These are phyloP conservation scores for Sceliomorpha sp. DNA, from an alignment of 2,888 invertebrate species.

Conservation along the genomic window DNA sequence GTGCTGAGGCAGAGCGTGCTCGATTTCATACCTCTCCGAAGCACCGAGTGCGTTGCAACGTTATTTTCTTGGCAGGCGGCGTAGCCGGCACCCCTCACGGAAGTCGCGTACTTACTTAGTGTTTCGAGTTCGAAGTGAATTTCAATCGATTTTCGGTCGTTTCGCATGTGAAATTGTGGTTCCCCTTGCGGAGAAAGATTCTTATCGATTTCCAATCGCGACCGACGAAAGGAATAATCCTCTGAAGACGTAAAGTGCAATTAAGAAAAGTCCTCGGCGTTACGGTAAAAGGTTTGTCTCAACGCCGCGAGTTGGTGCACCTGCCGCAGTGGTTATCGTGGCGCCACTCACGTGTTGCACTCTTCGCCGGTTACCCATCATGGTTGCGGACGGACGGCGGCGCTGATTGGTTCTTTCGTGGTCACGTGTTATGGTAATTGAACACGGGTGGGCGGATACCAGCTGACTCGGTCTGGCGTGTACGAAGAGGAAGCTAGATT, in stretches of 20 bases:
- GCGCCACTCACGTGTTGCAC: constrained; percentile 79
- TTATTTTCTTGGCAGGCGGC: not conserved
- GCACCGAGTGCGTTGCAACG: constrained; percentile 12
- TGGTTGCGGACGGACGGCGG: constrained; percentile 82
- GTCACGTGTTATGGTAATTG: constrained; percentile 86
- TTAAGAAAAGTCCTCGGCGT: not conserved
- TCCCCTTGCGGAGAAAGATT: not conserved
- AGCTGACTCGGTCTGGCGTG: constrained; percentile 64
- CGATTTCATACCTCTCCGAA: constrained; percentile 13
- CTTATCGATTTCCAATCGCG: not conserved
- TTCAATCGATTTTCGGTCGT: constrained; percentile 1
- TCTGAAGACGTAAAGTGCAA: no score
- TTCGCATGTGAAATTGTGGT: not conserved
- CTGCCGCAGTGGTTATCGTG: constrained; percentile 74
- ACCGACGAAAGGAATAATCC: no score
- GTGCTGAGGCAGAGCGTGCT: constrained; percentile 71
- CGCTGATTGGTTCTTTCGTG: constrained; percentile 76
- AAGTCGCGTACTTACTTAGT: not conserved
- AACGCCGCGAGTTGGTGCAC: constrained; percentile 71
- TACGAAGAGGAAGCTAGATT: constrained; percentile 49
- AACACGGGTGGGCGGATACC: constrained; percentile 83
- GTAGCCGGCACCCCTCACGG: no score
- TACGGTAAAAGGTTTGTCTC: constrained; percentile 5
- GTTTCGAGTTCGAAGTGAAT: constrained; percentile 1
- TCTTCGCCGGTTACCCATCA: constrained; percentile 82